Conservation (phyloP, 2,113 vertebrate genomes). For the Carassius gibelio region DNA sequence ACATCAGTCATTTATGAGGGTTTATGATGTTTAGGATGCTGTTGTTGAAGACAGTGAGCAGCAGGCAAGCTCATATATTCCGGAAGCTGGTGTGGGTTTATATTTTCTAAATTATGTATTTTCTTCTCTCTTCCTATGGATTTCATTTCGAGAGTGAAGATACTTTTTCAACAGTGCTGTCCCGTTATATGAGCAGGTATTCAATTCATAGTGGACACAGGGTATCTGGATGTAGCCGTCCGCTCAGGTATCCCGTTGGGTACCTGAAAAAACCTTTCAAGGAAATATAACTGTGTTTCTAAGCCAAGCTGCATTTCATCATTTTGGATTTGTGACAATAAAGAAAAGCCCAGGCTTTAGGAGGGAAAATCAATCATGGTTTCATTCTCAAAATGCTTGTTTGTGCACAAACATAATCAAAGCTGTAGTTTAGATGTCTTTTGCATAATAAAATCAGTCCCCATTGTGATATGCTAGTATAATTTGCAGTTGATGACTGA, state of each 20-base stretch:
- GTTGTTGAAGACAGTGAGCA: not conserved
- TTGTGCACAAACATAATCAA: constrained; percentile 23
- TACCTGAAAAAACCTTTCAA: constrained; percentile 21
- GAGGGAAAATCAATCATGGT: not conserved
- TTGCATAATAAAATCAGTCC: constrained; percentile 35
- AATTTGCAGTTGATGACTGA: constrained; percentile 20
- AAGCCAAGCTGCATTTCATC: not conserved
- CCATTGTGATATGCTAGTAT: not conserved
- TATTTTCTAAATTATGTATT: not conserved
- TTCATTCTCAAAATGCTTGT: constrained; percentile 14
- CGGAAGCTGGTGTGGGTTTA: not conserved
- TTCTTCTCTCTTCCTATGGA: not conserved
- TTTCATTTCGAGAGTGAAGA: constrained; percentile 14
- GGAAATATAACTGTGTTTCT: constrained; percentile 15
- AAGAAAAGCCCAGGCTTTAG: not conserved
- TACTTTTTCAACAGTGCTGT: not conserved
- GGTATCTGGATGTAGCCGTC: not conserved
- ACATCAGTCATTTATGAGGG: not conserved
- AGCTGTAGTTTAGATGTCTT: constrained; percentile 19
- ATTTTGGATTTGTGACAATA: constrained; percentile 13
- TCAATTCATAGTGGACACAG: constrained; percentile 30
- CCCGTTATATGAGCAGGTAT: constrained; percentile 7
- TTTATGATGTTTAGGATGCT: not conserved
- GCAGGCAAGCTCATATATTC: constrained; percentile 24
- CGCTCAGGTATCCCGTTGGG: constrained; percentile 1